Base-by-base conservation (phyloP, 2,113 vertebrate species). In the Propithecus coquereli region DNA sequence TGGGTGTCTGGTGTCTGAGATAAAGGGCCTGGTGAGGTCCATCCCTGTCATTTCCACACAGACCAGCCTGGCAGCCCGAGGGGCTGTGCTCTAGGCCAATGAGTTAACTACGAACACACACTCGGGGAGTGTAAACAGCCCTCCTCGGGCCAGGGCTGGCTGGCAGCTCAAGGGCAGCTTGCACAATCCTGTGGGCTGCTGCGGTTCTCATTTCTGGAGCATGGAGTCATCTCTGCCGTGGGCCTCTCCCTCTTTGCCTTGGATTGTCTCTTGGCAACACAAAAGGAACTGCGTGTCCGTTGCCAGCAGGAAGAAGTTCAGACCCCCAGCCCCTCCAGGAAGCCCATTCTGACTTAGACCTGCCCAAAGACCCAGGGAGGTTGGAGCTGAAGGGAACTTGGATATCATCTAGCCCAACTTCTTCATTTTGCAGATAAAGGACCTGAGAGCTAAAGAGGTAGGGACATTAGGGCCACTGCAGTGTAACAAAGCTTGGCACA, bases 111-210 rank as follows among this genome's bases (percentile, higher is more conserved):
- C 40, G 32, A 90, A 57, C 70, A 57, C 61, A 86, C 45, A 83
- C 61, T 77, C 18, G 1, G 89, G 97, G 96, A 97, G 63, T 94
- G 94, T 95, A 96, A 98, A 93, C 97, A 87, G 86, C 96, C 70
- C 93, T 98, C 80, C 93, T 96, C 43, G 34, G 96, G 94, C 95
- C 96, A 80, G 87, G 50, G 93, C 94, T 45, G 63, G 84, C 94
- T 97, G 98, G 98, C 95, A 96, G 97, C 59, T 98, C 68, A 43
- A 47, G 95, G 96, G 95, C 87, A 96, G 96, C 93, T 96, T 94
- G 98, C 90, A 97, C 97, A 98, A 98, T 97, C 94, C 87, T 94
- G 97, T 90, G 97, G 96, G 96, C 96, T 98, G 96, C 97, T 95
- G 92, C n/a, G 92, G 97, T 57, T 90, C 96, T 95, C 96, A 96